Evolutionary conservation across 2,113 vertebrate species (phyloP), one percentile per base, ranked within the genome.

Genomic region (Lepus timidus): DNA sequence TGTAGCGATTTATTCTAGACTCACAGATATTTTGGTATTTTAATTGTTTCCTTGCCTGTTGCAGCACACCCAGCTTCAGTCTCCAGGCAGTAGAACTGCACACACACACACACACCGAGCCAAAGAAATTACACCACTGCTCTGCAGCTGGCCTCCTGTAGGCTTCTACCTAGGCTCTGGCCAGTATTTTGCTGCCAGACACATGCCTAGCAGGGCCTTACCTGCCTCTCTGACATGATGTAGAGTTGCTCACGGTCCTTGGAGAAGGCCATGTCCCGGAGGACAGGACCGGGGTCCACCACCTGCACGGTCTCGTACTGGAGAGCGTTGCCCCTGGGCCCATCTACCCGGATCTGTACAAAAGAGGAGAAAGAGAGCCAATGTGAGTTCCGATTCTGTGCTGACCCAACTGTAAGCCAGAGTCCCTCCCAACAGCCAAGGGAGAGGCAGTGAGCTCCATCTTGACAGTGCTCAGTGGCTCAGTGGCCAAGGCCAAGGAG

Each of bases 141-240:
- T 81, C 33, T 82, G 87, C 49, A 68, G 68, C 84, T 25, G 29
- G 58, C 49, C 74, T 81, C 94, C 90, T 49, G 62, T 4, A 71
- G 90, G 67, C 79, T 62, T 85, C 79, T 19, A 67, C 2, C 0
- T 64, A 88, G 85, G 85, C 91, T 80, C 75, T 58, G 85, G 93
- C 88, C 67, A 92, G 82, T 39, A 70, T 62, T 94, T 88, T 90
- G 93, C 68, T 13, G 39, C 22, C 73, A 95, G 85, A 94, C 83
- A 39, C 70, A 91, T 71, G 33, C 84, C 85, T 31, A 36, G 31
- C 68, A 70, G 83, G 92, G 79, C 31, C 99, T 99, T 96, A 99
- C 99, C 99, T 99, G 99, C 94, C 98, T 99, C 96, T 99, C 99
- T 5, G 99, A 99, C 99, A 99, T 99, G 98, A 99, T 98, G 96